Percentiles rank a stretch among this genome's conserved stretches.
phyloP scores from a whole-genome alignment of 1,140 invertebrate species.

The Lucilia sericata region DNA sequence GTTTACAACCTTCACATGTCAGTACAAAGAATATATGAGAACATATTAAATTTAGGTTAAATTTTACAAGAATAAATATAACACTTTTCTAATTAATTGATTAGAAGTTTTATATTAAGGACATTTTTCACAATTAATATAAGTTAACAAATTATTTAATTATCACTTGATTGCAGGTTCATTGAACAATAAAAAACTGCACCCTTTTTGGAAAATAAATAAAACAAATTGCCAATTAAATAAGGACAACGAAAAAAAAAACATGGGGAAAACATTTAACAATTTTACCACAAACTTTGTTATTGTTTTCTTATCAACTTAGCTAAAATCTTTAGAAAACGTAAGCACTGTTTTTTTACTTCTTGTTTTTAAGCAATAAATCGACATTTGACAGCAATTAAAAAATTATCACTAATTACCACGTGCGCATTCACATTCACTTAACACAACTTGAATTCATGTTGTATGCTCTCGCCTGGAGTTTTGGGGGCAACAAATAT shows the following conservation, averaged over 20 bases:
- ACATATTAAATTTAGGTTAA: too few species aligned
- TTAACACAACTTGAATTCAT: neutral
- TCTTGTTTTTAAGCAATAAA: conserved; percentile 37
- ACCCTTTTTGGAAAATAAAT: neutral
- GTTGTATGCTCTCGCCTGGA: neutral
- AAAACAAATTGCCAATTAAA: neutral
- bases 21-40: too few species aligned
- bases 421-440: conserved; percentile 48
- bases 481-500: neutral
- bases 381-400: conserved; percentile 50
- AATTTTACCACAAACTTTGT: neutral
- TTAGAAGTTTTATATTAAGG: too few species aligned
- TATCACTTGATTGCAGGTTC: neutral
- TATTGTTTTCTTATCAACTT: conserved; percentile 5
- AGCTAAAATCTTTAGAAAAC: conserved; percentile 31
- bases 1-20: too few species aligned
- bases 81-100: too few species aligned
- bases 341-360: neutral
- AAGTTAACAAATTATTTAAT: neutral
- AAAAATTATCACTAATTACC: conserved; percentile 50
- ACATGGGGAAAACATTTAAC: neutral
- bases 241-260: neutral
- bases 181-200: neutral
- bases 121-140: too few species aligned
- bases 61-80: too few species aligned